These are phyloP conservation scores for Dreissena polymorpha DNA, from an alignment of 1,140 invertebrate species.

Conservation along the genomic window DNA sequence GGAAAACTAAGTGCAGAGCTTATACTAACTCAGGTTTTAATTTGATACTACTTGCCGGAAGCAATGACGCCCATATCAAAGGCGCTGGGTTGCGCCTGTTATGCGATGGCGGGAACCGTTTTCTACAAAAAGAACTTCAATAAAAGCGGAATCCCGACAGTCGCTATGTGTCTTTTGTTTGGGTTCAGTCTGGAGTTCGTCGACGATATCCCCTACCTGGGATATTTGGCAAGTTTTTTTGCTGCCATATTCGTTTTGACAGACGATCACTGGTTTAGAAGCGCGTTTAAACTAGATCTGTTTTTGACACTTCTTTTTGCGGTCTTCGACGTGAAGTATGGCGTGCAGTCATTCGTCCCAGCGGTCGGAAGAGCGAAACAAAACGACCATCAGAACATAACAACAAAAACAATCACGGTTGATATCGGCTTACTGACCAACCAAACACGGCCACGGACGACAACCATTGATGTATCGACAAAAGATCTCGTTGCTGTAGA, in stretches of 20 bases:
- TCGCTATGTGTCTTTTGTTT: background rate
- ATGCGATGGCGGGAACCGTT: constrained; percentile 11
- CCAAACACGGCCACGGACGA: no score
- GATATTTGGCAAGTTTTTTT: no score
- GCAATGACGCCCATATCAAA: background rate
- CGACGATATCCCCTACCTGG: background rate
- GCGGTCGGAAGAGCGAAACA: no score
- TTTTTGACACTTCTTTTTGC: constrained; percentile 29
- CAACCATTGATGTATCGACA: no score
- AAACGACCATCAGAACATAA: no score
- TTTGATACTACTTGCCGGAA: no score
- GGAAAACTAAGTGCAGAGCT: no score
- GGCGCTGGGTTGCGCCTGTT: constrained; percentile 16
- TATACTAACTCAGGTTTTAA: no score
- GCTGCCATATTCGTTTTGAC: background rate
- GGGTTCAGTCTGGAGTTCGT: constrained; percentile 9
- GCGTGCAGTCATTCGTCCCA: background rate
- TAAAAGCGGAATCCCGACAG: background rate
- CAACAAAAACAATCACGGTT: no score
- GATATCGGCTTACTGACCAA: no score
- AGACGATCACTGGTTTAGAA: constrained; percentile 21
- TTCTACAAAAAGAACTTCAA: constrained; percentile 38
- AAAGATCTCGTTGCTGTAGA: no score
- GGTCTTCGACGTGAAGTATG: constrained; percentile 29
- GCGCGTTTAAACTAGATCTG: constrained; percentile 21